A percentile compares a stretch with the other conserved stretches of the same genome.
phyloP scores from a whole-genome alignment of 2,797 vertebrate genomes.

The Pseudopleuronectes americanus region DNA sequence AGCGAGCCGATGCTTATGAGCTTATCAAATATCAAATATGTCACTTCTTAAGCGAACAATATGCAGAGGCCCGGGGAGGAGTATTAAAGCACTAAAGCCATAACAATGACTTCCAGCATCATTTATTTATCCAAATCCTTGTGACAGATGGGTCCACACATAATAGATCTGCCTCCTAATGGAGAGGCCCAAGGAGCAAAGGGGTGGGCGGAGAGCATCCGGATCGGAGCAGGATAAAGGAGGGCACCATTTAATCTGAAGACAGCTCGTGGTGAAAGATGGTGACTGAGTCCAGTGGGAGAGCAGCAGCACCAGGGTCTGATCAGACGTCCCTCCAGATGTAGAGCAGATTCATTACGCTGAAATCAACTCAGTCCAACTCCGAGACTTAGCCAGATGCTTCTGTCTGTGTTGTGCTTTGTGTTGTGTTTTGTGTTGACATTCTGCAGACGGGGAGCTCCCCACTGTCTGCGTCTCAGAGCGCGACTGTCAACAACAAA shows the following conservation, averaged over 20 bases:
- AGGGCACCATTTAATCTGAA: constrained; percentile 68
- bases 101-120: constrained; percentile 78
- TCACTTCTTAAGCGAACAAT: constrained; percentile 70
- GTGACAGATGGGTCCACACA: constrained; percentile 78
- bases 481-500: constrained; percentile 38
- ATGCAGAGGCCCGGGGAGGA: constrained; percentile 49
- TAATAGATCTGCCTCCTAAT: constrained; percentile 59
- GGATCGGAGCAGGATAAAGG: constrained; percentile 65
- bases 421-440: constrained; percentile 42
- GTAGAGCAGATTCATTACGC: constrained; percentile 51
- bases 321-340: constrained; percentile 40
- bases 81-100: constrained; percentile 80
- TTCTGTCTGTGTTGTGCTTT: constrained; percentile 41
- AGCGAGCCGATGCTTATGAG: constrained; percentile 67
- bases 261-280: constrained; percentile 54
- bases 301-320: background rate
- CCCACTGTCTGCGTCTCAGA: constrained; percentile 23
- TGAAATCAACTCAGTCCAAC: constrained; percentile 23
- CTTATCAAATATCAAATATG: constrained; percentile 82
- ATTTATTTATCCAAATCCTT: constrained; percentile 75
- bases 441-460: constrained; percentile 25
- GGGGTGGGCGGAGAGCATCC: constrained; percentile 36
- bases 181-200: constrained; percentile 52
- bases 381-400: constrained; percentile 57
- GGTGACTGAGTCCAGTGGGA: constrained; percentile 12